Evolutionary conservation across 2,797 vertebrate species (phyloP).

Genomic region (Pantherophis alleghaniensis): DNA sequence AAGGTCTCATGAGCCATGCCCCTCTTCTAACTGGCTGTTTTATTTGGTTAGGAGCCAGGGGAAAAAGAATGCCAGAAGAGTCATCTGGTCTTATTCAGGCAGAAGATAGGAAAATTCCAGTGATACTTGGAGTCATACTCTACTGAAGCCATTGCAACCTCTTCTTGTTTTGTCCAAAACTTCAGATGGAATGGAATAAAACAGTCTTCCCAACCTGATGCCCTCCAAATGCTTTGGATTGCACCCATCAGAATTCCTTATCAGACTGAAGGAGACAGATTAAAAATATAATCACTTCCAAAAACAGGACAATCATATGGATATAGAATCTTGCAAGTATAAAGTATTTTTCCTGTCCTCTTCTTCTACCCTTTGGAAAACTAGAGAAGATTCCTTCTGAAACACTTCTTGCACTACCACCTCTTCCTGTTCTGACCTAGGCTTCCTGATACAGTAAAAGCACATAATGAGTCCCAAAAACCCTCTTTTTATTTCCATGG

Average conservation of each 20-base stretch:
- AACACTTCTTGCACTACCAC: neutral
- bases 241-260: neutral
- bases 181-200: neutral
- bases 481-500: too few relatives aligned
- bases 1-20: neutral
- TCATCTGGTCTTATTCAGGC: conserved; percentile 19
- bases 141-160: neutral
- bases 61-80: conserved; percentile 5
- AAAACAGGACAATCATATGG: neutral
- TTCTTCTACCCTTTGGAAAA: neutral
- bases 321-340: neutral
- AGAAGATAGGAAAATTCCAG: conserved; percentile 17
- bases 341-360: neutral
- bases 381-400: neutral
- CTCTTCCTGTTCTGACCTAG: too few relatives aligned
- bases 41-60: conserved; percentile 19
- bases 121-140: neutral
- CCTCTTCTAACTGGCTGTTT: neutral
- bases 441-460: too few relatives aligned
- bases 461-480: too few relatives aligned
- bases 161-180: neutral
- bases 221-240: neutral
- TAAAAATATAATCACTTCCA: neutral
- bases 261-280: neutral
- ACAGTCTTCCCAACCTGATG: neutral